Base-by-base conservation (phyloP, 2,888 invertebrate species). In the Autographa pulchrina region DNA sequence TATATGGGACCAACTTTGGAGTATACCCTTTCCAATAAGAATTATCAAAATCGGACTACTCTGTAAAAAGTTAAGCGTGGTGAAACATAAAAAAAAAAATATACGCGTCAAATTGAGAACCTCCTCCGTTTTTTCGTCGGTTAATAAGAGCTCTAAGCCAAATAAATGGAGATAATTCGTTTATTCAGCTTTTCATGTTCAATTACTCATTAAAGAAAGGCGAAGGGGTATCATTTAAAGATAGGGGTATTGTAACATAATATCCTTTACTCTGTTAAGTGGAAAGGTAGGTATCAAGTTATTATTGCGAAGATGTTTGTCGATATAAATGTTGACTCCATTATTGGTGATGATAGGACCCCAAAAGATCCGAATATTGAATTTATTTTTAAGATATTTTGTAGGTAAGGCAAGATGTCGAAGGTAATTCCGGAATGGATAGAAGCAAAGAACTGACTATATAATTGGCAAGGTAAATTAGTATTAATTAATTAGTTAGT, bases 101-200 rank as follows among this genome's bases (percentile, higher is more conserved):
- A n/a, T n/a, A n/a, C n/a, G n/a, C n/a, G n/a, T n/a, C n/a, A n/a
- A n/a, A n/a, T n/a, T n/a, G n/a, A n/a, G n/a, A n/a, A n/a, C n/a
- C n/a, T n/a, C n/a, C n/a, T n/a, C n/a, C n/a, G n/a, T n/a, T n/a
- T n/a, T n/a, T n/a, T n/a, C n/a, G n/a, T n/a, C n/a, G n/a, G n/a
- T n/a, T n/a, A n/a, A 54, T 54, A 20, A 54, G 2, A 18, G 6
- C 38, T 38, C 38, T 20, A 13, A 38, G 38, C 11, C 41, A 20
- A 62, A 62, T 41, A 43, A 25, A 62, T 62, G 38, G 14, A 14
- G 41, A 62, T 43, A 14, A 25, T 43, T 20, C 14, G 25, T 62
- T 62, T 25, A 13, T 43, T 14, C 18, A 48, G 20, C 41, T 8
- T 43, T 62, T 62, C 61, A 25, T 25, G 20, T 62, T 61, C 20